A percentile compares a stretch with the other conserved stretches of the same genome.
These are phyloP conservation scores for Alloscopus bannaensis DNA, from an alignment of 2,888 invertebrate species.

Conservation along the genomic window DNA sequence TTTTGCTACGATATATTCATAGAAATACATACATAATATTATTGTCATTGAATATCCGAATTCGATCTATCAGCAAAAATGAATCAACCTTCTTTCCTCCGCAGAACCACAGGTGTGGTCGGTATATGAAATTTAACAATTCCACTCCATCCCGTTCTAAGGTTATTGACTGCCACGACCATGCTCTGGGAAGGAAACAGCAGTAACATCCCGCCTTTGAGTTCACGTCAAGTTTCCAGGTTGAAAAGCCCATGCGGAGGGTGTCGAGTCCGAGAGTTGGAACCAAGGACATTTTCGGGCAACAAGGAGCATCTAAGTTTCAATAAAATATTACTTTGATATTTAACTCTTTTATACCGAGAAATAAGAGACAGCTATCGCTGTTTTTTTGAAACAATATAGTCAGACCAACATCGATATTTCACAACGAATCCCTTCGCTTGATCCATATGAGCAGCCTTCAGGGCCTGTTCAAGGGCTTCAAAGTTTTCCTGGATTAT, in stretches of 20 bases:
- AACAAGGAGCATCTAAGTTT: slow-evolving; percentile 16
- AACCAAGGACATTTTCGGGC: neutral
- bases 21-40: neutral
- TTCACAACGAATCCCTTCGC: slow-evolving; percentile 9
- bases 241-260: neutral
- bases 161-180: slow-evolving; percentile 12
- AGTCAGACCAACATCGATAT: neutral
- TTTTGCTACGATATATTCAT: slow-evolving; percentile 1
- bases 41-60: neutral
- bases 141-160: slow-evolving; percentile 1
- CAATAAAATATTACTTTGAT: too few relatives aligned
- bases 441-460: neutral
- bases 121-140: slow-evolving; percentile 28
- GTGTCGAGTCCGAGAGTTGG: neutral
- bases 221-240: neutral
- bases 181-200: slow-evolving; percentile 18
- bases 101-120: slow-evolving; percentile 15
- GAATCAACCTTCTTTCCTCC: slow-evolving; percentile 13
- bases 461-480: slow-evolving; percentile 16
- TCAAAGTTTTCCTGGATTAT: too few relatives aligned
- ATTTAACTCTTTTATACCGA: neutral
- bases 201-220: slow-evolving; percentile 24
- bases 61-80: neutral
- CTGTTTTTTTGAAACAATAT: neutral
- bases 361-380: neutral